These are phyloP conservation scores for Neoscelio sp. DNA, from an alignment of 2,888 invertebrate genomes.

Conservation along the genomic window DNA sequence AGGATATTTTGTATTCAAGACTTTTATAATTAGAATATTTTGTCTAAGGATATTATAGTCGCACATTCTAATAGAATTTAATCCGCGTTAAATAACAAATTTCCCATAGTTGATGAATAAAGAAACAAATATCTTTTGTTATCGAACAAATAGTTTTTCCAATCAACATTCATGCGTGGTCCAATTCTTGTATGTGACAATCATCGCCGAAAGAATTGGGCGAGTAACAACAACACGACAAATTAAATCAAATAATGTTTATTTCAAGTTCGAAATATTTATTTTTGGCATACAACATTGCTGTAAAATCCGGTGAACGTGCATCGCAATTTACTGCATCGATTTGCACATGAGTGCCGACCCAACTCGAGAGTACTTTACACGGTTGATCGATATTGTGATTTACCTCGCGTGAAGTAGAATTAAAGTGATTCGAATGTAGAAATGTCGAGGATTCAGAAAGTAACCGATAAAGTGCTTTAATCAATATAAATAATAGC, in stretches of 20 bases:
- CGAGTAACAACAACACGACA: not conserved
- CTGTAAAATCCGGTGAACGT: conserved; percentile 43
- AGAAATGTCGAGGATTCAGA: conserved; percentile 24
- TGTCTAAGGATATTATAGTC: too few species aligned
- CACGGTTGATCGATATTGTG: conserved; percentile 61
- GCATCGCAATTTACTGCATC: conserved; percentile 55
- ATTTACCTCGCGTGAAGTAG: conserved; percentile 45
- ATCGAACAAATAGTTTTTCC: too few species aligned
- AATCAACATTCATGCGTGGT: too few species aligned
- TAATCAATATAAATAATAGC: conserved; percentile 33
- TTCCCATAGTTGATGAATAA: too few species aligned
- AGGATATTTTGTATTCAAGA: too few species aligned
- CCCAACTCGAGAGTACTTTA: conserved; percentile 55
- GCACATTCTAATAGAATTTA: too few species aligned
- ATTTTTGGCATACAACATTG: conserved; percentile 24
- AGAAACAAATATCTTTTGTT: too few species aligned
- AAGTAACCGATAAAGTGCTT: conserved; percentile 37
- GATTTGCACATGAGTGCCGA: conserved; percentile 52
- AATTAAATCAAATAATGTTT: conserved; percentile 12
- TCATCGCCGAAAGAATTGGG: not conserved
- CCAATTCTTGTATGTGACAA: too few species aligned
- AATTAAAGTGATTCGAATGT: conserved; percentile 49
- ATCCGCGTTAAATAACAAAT: too few species aligned
- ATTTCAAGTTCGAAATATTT: conserved; percentile 17
- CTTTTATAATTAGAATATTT: too few species aligned